Base-by-base conservation (phyloP, 2,797 vertebrate species). In the Chelidonichthys spinosus region DNA sequence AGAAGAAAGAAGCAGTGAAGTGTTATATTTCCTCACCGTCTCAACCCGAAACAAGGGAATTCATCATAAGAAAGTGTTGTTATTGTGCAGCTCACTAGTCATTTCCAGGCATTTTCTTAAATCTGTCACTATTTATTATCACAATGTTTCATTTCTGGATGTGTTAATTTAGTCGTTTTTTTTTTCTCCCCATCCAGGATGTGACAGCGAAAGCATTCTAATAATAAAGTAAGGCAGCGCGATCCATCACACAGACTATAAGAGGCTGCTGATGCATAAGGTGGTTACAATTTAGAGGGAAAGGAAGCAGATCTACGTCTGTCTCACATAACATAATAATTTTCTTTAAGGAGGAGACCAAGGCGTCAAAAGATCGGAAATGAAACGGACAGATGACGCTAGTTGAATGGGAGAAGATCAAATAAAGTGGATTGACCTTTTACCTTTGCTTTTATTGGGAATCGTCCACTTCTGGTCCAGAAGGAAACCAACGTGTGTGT, bases 401-500 rank as follows among this genome's bases (percentile, higher is more conserved):
- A 14, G 8, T 47, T 52, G 17, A 67, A 33, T 56, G 13, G 37
- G 33, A 54, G 62, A 32, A 65, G 13, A 42, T 18, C 39, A 40
- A 7, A 35, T 59, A 55, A 78, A 43, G 17, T 13, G 11, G 40
- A 9, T 11, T 65, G 69, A 72, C 66, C 68, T 79, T 83, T 72
- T 49, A 52, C 7, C 35, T 13, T 35, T n/a, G 43, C 56, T 77
- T 67, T 10, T 5, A 64, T 63, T 68, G 59, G 55, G 15, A 58
- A 47, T 53, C 14, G 4, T 17, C 2, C 35, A 9, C 44, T 33
- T 47, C 18, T 42, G 46, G 50, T 56, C 52, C 13, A 32, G 14
- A 14, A 54, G 40, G n/a, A 53, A 64, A 60, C n/a, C 39, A 65
- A 43, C 18, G 25, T 25, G 25, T 25, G 25, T 25, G 25, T 25